phyloP scores from a whole-genome alignment of 2,113 vertebrate species.

The Alligator sinensis region DNA sequence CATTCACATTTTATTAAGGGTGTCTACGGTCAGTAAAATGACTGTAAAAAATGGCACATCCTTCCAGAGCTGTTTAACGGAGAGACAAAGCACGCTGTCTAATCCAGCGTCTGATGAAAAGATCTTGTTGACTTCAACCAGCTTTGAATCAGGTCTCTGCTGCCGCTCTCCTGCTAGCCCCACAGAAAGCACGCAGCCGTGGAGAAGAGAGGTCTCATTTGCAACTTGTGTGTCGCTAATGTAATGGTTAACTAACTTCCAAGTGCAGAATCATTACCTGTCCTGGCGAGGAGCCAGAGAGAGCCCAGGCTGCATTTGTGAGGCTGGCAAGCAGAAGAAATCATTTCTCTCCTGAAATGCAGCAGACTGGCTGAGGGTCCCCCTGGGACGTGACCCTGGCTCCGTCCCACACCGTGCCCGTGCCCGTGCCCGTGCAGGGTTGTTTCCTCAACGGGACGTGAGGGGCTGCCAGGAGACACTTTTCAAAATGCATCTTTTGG shows the following conservation, averaged over 20 bases:
- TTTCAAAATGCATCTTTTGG: neutral
- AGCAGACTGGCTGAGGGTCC: neutral
- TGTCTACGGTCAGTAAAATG: neutral
- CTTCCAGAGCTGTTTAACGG: neutral
- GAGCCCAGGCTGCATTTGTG: neutral
- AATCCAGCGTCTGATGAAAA: accelerated
- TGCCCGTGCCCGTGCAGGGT: too few relatives aligned
- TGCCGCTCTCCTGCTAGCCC: neutral
- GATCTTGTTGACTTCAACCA: neutral
- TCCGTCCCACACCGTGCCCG: neutral
- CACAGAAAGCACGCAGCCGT: neutral
- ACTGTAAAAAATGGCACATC: accelerated
- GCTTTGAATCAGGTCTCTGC: neutral
- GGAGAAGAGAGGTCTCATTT: neutral
- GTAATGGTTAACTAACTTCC: neutral
- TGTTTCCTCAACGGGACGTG: neutral
- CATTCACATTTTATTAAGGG: accelerated
- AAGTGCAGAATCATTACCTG: neutral
- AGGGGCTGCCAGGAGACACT: neutral
- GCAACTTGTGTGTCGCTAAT: neutral
- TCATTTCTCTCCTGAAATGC: neutral
- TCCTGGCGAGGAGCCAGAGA: neutral
- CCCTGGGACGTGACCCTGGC: neutral
- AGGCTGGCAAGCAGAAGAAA: neutral
- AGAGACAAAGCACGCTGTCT: too few relatives aligned